Percentiles rank a stretch among this genome's conserved stretches.
phyloP scores from a whole-genome alignment of 2,797 vertebrate species.

The Dipus sagitta region DNA sequence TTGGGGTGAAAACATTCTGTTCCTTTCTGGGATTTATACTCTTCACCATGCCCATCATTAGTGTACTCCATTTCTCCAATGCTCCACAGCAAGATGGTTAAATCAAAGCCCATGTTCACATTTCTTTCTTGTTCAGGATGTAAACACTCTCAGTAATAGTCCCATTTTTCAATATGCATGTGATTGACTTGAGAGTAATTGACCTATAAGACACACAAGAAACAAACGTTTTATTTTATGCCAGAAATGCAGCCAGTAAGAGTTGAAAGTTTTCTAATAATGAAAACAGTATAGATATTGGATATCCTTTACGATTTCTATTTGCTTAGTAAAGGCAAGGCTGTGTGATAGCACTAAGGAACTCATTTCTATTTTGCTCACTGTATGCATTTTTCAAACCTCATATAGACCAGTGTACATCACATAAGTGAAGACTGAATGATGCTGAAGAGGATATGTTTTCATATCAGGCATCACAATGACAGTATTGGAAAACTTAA shows the following conservation, averaged over 20 bases:
- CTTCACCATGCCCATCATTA: not conserved
- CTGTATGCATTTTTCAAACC: not conserved
- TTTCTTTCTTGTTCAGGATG: not conserved
- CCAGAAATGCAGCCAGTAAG: not conserved
- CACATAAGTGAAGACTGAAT: not conserved
- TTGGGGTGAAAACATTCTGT: not conserved
- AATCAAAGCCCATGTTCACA: not conserved
- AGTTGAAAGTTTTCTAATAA: slow-evolving; percentile 26
- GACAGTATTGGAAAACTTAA: slow-evolving; percentile 32
- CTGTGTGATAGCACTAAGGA: not conserved
- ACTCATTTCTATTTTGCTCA: slow-evolving; percentile 39
- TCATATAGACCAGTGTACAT: not conserved
- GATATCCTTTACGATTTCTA: slow-evolving; percentile 40
- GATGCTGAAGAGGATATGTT: slow-evolving; percentile 25
- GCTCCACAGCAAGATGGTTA: not conserved
- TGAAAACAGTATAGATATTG: not conserved
- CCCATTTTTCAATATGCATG: not conserved
- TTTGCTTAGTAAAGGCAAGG: slow-evolving; percentile 36
- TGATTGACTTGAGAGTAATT: not conserved
- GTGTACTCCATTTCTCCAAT: not conserved
- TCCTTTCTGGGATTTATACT: not conserved
- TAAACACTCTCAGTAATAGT: not conserved
- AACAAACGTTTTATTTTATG: not conserved
- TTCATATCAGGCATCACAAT: slow-evolving; percentile 15
- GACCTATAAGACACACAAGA: not conserved